These are phyloP conservation scores for Pammene fasciana DNA, from an alignment of 2,888 invertebrate genomes.

Conservation along the genomic window DNA sequence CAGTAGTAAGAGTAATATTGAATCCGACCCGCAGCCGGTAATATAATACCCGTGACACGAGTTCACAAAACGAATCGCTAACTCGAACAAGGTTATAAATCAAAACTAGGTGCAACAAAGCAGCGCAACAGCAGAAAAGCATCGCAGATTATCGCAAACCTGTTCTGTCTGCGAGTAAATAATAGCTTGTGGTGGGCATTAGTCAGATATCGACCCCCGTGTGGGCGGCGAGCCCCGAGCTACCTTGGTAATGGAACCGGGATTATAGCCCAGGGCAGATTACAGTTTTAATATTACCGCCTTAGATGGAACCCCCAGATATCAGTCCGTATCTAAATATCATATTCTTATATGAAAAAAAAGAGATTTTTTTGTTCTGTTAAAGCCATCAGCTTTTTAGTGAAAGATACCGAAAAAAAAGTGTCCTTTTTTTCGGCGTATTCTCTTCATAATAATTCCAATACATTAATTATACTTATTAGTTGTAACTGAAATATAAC, in stretches of 20 bases:
- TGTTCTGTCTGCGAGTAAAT: constrained; percentile 64
- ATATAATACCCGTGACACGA: constrained; percentile 32
- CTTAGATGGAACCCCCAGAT: constrained; percentile 15
- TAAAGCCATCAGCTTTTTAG: too few relatives aligned
- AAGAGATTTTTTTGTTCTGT: neutral
- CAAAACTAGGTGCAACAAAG: constrained; percentile 56
- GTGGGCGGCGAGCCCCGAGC: constrained; percentile 57
- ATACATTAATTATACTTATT: too few relatives aligned
- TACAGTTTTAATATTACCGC: constrained; percentile 26
- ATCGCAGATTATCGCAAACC: constrained; percentile 65
- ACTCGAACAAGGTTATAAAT: constrained; percentile 51
- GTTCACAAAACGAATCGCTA: constrained; percentile 37
- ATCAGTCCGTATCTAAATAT: neutral
- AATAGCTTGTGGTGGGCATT: constrained; percentile 71
- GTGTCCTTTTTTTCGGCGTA: too few relatives aligned
- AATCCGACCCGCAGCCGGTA: constrained; percentile 15
- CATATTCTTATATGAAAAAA: neutral
- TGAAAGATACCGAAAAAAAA: too few relatives aligned
- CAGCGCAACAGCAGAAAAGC: constrained; percentile 47
- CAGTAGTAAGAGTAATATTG: constrained; percentile 8
- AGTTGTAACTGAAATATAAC: too few relatives aligned
- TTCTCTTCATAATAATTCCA: too few relatives aligned
- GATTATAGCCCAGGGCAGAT: constrained; percentile 32
- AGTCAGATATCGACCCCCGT: constrained; percentile 68
- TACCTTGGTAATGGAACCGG: constrained; percentile 39